A percentile compares a stretch with the other conserved stretches of the same genome.
These are phyloP conservation scores for Phallusia fumigata DNA, from an alignment of 23 tunicate genomes.

Conservation along the genomic window DNA sequence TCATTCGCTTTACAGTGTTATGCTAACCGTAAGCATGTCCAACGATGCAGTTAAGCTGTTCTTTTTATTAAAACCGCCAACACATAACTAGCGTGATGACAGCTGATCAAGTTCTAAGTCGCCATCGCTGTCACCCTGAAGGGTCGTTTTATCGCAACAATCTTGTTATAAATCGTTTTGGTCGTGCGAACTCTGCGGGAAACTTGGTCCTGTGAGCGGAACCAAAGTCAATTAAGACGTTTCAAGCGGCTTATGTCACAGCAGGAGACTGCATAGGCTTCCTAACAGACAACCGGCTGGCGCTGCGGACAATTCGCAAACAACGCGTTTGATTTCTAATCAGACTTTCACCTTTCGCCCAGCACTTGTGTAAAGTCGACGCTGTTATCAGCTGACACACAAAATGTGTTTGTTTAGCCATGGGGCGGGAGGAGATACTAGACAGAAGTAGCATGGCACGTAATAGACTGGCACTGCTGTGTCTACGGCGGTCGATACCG, in stretches of 20 bases:
- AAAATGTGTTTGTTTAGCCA: not conserved
- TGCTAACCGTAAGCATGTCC: too few species aligned
- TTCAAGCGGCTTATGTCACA: not conserved
- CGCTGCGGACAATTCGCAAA: not conserved
- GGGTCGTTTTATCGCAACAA: not conserved
- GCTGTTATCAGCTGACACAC: not conserved
- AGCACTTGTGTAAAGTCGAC: not conserved
- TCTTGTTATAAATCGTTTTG: not conserved
- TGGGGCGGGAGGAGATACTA: not conserved
- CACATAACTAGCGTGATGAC: too few species aligned
- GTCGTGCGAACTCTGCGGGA: not conserved
- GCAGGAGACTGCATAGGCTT: not conserved
- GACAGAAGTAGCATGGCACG: not conserved
- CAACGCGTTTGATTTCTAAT: not conserved
- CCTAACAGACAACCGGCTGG: not conserved
- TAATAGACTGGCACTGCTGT: too few species aligned
- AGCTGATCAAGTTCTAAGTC: too few species aligned
- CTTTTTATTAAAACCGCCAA: too few species aligned
- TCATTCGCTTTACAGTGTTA: too few species aligned
- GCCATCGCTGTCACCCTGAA: too few species aligned
- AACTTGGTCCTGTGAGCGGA: not conserved
- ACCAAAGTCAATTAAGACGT: not conserved
- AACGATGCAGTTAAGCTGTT: too few species aligned
- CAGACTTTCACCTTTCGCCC: constrained; percentile 3
- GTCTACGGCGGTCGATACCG: too few species aligned